These are phyloP conservation scores for Manis crassicaudata DNA, from an alignment of 2,797 vertebrate species.

Conservation along the genomic window DNA sequence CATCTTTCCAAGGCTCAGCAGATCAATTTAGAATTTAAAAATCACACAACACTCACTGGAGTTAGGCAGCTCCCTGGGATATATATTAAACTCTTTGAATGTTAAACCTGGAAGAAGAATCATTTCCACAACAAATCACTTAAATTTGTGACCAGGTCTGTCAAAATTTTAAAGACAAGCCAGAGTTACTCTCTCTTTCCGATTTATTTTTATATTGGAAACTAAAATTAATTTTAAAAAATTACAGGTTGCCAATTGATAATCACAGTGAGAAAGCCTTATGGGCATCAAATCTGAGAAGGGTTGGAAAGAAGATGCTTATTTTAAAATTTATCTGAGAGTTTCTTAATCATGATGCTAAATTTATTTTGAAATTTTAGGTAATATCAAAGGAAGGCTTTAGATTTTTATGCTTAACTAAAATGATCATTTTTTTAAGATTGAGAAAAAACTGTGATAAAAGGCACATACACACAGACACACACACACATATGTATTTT, in stretches of 20 bases:
- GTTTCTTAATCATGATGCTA: neutral
- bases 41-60: neutral
- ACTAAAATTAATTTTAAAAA: neutral
- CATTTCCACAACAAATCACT: constrained; percentile 23
- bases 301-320: neutral
- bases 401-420: neutral
- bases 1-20: neutral
- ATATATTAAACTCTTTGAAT: neutral
- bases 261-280: neutral
- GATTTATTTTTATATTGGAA: neutral
- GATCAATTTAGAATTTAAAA: neutral
- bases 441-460: neutral
- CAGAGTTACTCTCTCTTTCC: neutral
- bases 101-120: constrained; percentile 17
- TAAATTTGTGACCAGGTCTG: neutral
- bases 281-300: neutral
- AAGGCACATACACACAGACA: neutral
- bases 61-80: neutral
- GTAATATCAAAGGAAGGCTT: neutral
- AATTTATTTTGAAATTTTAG: constrained; percentile 26
- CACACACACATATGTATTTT: neutral
- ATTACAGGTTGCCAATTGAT: neutral
- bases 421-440: neutral
- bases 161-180: constrained; percentile 22
- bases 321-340: neutral